phyloP scores from a whole-genome alignment of 2,797 vertebrate genomes.

The Hemibagrus guttatus region DNA sequence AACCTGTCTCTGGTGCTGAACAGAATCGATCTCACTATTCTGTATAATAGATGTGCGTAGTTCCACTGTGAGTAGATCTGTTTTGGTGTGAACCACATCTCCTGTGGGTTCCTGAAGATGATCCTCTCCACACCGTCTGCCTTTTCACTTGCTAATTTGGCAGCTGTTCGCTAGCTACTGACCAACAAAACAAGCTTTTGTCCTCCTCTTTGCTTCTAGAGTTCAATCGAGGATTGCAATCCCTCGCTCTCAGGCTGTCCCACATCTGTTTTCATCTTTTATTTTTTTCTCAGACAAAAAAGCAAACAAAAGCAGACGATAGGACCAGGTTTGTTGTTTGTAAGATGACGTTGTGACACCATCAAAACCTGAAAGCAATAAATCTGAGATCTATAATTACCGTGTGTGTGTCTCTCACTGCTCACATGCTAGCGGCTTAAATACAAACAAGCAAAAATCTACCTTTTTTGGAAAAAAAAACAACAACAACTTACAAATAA shows the following conservation, averaged over 20 bases:
- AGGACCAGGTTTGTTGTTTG: conserved; percentile 52
- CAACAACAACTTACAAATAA: not conserved
- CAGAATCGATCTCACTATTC: not conserved
- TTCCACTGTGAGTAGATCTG: conserved; percentile 40
- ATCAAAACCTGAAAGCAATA: conserved; percentile 65
- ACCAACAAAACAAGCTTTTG: conserved; percentile 26
- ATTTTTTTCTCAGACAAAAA: conserved; percentile 40
- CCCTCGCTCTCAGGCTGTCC: conserved; percentile 33
- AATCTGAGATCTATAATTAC: conserved; percentile 63
- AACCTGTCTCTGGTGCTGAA: conserved; percentile 5
- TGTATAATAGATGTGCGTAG: not conserved
- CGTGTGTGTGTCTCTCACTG: conserved; percentile 28
- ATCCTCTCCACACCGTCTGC: conserved; percentile 10
- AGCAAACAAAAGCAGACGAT: conserved; percentile 60
- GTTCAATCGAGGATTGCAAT: conserved; percentile 18
- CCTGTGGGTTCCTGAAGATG: conserved; percentile 14
- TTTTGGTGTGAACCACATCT: conserved; percentile 38
- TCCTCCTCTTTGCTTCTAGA: conserved; percentile 42
- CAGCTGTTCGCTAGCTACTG: conserved; percentile 34
- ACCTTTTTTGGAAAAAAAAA: not conserved
- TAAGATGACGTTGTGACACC: conserved; percentile 52
- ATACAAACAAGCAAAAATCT: not conserved
- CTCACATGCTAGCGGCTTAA: not conserved
- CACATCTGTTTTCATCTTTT: conserved; percentile 30
- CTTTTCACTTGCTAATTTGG: conserved; percentile 37